These are phyloP conservation scores for Neoaliturus tenellus DNA, from an alignment of 2,888 invertebrate species.

Conservation along the genomic window DNA sequence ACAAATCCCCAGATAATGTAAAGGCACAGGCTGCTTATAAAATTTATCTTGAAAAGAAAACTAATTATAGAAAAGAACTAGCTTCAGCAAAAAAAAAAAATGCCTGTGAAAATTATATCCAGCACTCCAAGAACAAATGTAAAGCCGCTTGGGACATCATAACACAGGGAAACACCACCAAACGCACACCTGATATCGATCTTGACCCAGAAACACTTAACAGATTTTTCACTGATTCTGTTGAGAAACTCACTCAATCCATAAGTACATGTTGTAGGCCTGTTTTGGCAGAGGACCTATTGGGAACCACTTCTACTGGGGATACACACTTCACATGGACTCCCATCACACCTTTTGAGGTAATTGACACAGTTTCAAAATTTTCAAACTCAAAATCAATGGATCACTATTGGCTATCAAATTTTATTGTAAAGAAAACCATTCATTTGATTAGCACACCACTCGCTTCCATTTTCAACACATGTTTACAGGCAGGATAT, in stretches of 20 bases:
- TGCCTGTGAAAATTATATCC: neutral
- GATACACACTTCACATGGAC: neutral
- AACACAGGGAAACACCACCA: neutral
- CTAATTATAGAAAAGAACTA: neutral
- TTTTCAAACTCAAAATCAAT: constrained; percentile 1
- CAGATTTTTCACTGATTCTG: neutral
- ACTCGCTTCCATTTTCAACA: neutral
- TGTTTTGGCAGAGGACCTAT: neutral
- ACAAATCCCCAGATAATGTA: neutral
- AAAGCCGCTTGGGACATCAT: constrained; percentile 14
- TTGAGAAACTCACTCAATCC: neutral
- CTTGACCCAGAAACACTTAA: neutral
- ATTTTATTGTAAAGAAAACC: neutral
- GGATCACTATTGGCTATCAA: constrained; percentile 10
- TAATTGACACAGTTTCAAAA: neutral
- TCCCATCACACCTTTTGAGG: neutral
- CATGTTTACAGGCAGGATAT: neutral
- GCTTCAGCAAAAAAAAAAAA: neutral
- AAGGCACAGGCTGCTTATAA: constrained; percentile 1
- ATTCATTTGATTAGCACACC: neutral
- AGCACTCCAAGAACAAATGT: neutral
- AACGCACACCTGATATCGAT: neutral
- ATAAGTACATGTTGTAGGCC: neutral
- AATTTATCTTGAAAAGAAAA: neutral
- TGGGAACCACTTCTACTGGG: neutral